Base-by-base conservation (phyloP, 30 jellyfish, hydroid and myxozoan genomes). In the Aurelia aurita complex sp. Pacific region DNA sequence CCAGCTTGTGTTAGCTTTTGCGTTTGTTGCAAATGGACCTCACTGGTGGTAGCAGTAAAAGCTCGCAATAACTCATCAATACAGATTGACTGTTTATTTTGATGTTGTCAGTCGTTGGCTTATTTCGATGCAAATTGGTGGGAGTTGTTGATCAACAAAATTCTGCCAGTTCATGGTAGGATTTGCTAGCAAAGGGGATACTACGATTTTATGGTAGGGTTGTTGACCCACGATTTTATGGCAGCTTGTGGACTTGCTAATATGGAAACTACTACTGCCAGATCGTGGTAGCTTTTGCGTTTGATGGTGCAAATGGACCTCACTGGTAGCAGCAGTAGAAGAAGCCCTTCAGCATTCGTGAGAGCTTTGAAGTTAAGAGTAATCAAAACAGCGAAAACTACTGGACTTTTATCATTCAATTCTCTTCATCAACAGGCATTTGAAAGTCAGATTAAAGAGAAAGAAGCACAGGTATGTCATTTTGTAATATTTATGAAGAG, bases 401-500 rank as follows among this genome's bases (percentile, higher is more conserved):
- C 79, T 34, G 96, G 96, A 2, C 75, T 87, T 19, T 65, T 79
- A 16, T 79, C 96, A 1, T 87, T 83, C 61, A 64, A 46, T 66
- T 53, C 65, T 87, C 38, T 87, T 68, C 87, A 64, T 78, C 92
- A 75, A 76, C 97, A 91, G 97, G 89, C 90, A 42, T 91, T 76
- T 36, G 97, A 84, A 69, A 71, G 82, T 29, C 85, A 79, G 33
- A 69, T 64, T 87, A 91, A 87, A 70, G 96, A 91, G 64, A 62
- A 67, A 16, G 96, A 78, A 77, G 86, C 86, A 16, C 73, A 85
- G 97, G 97, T 91, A 51, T 35, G 94, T 54, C 17, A 3, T 40
- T 33, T 0, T 73, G 46, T 17, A 14, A 46, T 9, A 5, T 46
- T 46, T 6, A 46, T 46, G 57, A 46, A 7, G 14, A 46, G 2